Evolutionary conservation across 2,888 invertebrate species (phyloP), one percentile per base, ranked within the genome.

Genomic region (Furcula furcula): DNA sequence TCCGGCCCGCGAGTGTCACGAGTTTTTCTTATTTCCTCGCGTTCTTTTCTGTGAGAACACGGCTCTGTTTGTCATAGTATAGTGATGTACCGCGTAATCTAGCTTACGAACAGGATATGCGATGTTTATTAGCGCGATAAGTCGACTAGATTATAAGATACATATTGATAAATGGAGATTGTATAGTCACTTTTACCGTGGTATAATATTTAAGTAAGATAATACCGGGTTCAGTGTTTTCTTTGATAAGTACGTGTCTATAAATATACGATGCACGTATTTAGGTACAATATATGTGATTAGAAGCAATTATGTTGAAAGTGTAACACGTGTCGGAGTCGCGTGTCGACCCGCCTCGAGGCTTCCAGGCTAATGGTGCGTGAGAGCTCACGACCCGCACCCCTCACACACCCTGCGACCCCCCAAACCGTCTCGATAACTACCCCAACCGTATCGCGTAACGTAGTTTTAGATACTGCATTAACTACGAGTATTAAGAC

Each of bases 241-340:
- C 27, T 3, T 32, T 14, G 26, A 38, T 33, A 27, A 28, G 12
- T 31, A 22, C 30, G 12, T 40, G 12, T 45, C 22, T 28, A 5
- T 37, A 34, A 29, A 14, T n/a, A n/a, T 19, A 34, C 29, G 36
- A 29, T 35, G 31, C 27, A 29, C 27, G 44, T 50, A 37, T 48
- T 60, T 64, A 39, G 31, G 29, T 46, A 55, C 60, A 63, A 63
- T 63, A 57, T 60, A 65, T 65, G 73, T 73, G 76, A 84, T 85
- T 79, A 84, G 77, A 77, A 76, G 76, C 78, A 84, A 84, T 86
- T 85, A 85, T 65, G 78, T 79, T 78, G 77, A 80, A 78, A 81
- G 81, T 80, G 78, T 82, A 82, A 78, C 82, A 83, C 76, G 76
- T 84, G 84, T 79, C 50, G 67, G 63, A 62, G 68, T 78, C 78